phyloP scores from a whole-genome alignment of 2,797 vertebrate genomes.

The Schizothorax lantsangensis region DNA sequence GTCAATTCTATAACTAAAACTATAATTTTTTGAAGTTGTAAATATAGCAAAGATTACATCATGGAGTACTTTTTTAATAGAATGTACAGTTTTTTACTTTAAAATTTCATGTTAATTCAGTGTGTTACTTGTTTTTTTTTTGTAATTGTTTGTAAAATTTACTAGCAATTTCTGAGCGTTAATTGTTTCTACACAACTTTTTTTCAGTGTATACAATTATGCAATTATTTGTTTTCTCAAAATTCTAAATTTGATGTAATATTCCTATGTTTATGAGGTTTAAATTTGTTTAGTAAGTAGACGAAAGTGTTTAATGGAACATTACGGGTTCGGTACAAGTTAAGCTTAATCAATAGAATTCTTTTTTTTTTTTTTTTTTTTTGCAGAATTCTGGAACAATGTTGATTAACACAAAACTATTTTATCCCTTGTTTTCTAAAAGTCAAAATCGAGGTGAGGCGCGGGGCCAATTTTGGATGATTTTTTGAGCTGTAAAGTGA shows the following conservation, averaged over 20 bases:
- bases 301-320: neutral
- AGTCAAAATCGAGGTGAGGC: neutral
- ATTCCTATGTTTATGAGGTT: neutral
- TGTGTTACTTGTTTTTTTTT: neutral
- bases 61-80: too few relatives aligned
- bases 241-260: neutral
- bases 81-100: too few relatives aligned
- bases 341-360: too few relatives aligned
- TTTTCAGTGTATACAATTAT: too few relatives aligned
- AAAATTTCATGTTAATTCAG: neutral
- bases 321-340: too few relatives aligned
- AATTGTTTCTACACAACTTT: too few relatives aligned
- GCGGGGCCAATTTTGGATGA: rapidly evolving
- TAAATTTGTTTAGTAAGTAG: neutral
- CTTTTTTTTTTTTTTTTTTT: too few relatives aligned
- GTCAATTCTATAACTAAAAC: too few relatives aligned
- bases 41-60: too few relatives aligned
- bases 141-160: neutral
- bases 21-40: too few relatives aligned
- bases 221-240: neutral
- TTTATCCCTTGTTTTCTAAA: neutral
- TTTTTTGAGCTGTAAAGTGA: neutral
- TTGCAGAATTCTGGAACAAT: neutral
- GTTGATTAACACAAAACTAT: neutral
- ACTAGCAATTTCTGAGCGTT: neutral